A percentile compares a stretch with the other conserved stretches of the same genome.
Evolutionary conservation across 1,140 invertebrate genomes (phyloP).

Genomic region (Neocloeon triangulifer): DNA sequence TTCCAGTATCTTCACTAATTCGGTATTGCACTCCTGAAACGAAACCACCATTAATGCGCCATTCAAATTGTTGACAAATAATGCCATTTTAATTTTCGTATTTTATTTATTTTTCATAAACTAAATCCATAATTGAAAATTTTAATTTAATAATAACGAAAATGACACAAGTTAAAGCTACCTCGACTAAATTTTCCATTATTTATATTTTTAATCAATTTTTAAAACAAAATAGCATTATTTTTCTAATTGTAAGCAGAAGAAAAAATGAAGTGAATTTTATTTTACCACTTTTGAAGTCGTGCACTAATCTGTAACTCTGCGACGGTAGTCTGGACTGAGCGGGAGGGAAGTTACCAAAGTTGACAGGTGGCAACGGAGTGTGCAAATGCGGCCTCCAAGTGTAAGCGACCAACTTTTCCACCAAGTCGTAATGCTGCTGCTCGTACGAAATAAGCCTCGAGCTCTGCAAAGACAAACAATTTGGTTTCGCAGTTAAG

Average conservation of each 20-base stretch:
- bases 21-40: conserved; percentile 12
- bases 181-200: no score
- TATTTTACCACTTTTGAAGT: conserved; percentile 12
- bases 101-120: no score
- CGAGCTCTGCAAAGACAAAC: conserved; percentile 7
- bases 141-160: no score
- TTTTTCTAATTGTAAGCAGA: no score
- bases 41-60: no score
- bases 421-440: conserved; percentile 11
- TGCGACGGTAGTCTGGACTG: no score
- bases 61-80: no score
- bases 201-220: no score
- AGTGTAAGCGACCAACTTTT: conserved; percentile 11
- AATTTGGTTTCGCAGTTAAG: background rate
- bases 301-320: conserved; percentile 11
- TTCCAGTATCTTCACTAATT: conserved; percentile 12
- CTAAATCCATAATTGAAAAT: no score
- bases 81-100: no score
- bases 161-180: no score
- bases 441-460: conserved; percentile 11
- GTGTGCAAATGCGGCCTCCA: conserved; percentile 10
- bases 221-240: conserved; percentile 2
- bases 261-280: no score
- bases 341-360: conserved; percentile 8
- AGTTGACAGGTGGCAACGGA: conserved; percentile 7